Evolutionary conservation across 2,888 invertebrate genomes (phyloP).

Genomic region (Sphecodes monilicornis): DNA sequence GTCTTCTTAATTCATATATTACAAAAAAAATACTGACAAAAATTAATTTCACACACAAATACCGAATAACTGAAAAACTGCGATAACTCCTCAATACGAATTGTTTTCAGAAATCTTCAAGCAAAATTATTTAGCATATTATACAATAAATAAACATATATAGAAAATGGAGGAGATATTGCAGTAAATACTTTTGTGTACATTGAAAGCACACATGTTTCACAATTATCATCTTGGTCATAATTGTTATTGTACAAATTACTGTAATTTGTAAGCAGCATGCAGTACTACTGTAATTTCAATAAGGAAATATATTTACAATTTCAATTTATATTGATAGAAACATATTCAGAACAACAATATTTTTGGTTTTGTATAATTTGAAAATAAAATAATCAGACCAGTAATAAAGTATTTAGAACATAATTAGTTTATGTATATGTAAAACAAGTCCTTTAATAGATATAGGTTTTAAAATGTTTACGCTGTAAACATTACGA

Average conservation of each 20-base stretch:
- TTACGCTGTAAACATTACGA: constrained; percentile 1
- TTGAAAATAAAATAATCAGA: not conserved
- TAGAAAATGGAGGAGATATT: constrained; percentile 55
- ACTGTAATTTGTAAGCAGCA: constrained; percentile 67
- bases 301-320: constrained; percentile 62
- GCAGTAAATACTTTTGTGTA: constrained; percentile 55
- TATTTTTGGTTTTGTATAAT: constrained; percentile 30
- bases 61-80: constrained; percentile 20
- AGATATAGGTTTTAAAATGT: constrained; percentile 19
- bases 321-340: constrained; percentile 45
- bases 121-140: constrained; percentile 35
- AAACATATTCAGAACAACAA: constrained; percentile 60
- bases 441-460: constrained; percentile 1
- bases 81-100: constrained; percentile 28
- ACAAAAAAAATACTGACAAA: constrained; percentile 72
- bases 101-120: constrained; percentile 28
- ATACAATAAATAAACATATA: constrained; percentile 44
- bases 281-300: constrained; percentile 62
- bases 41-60: constrained; percentile 45
- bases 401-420: constrained; percentile 10
- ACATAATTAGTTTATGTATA: constrained; percentile 7
- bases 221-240: constrained; percentile 69
- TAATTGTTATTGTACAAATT: constrained; percentile 69
- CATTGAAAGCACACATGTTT: constrained; percentile 54
- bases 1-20: constrained; percentile 62